Conservation (phyloP, 1,140 invertebrate genomes). For the Drosophila arawakana region DNA sequence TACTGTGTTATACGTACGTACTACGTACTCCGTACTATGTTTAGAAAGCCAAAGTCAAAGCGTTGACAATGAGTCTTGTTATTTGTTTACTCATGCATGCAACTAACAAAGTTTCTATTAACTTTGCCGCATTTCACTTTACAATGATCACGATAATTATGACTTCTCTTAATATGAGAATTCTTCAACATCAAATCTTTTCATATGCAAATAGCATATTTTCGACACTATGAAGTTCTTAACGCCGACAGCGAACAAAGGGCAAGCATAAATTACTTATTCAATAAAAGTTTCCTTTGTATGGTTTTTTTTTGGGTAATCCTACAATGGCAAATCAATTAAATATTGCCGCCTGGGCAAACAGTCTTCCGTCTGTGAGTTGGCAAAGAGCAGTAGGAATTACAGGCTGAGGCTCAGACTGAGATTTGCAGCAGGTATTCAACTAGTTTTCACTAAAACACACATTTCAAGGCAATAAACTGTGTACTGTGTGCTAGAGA, state of each 20-base stretch:
- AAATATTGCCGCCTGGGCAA: constrained; percentile 54
- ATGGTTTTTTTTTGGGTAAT: neutral
- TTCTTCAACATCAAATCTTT: constrained; percentile 13
- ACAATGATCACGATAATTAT: constrained; percentile 14
- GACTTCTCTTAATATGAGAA: constrained; percentile 37
- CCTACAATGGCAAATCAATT: constrained; percentile 72
- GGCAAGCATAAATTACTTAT: constrained; percentile 32
- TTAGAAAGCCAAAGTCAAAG: constrained; percentile 68
- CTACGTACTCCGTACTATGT: constrained; percentile 16
- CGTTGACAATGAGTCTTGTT: constrained; percentile 58
- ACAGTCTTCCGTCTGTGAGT: constrained; percentile 43
- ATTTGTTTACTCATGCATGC: constrained; percentile 60
- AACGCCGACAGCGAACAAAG: constrained; percentile 45
- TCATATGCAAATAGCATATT: constrained; percentile 58
- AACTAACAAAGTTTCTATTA: constrained; percentile 44
- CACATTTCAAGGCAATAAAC: constrained; percentile 76
- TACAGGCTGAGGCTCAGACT: constrained; percentile 7
- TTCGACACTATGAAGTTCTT: constrained; percentile 11
- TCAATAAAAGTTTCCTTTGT: constrained; percentile 44
- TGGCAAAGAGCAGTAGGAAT: neutral
- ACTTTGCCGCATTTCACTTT: constrained; percentile 59
- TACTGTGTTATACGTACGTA: neutral
- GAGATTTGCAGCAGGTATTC: constrained; percentile 30
- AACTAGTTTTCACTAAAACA: constrained; percentile 72
- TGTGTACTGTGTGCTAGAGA: constrained; percentile 7